These are phyloP conservation scores for Pteromalus puparum DNA, from an alignment of 1,140 invertebrate species.

Conservation along the genomic window DNA sequence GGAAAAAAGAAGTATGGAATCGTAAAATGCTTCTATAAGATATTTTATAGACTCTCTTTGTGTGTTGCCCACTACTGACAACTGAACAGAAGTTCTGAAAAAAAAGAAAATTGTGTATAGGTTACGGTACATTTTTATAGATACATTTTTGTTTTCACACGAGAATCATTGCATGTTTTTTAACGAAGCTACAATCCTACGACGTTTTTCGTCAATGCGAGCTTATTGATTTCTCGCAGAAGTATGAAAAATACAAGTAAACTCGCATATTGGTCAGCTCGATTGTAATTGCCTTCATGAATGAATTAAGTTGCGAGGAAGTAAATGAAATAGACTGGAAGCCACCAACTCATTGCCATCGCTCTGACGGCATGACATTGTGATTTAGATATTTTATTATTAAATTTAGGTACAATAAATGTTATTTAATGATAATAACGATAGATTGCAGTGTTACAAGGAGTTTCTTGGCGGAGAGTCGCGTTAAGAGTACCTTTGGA, in stretches of 20 bases:
- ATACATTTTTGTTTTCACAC: constrained; percentile 26
- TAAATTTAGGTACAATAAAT: constrained; percentile 69
- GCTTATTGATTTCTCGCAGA: constrained; percentile 46
- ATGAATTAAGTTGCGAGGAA: constrained; percentile 53
- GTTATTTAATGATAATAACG: constrained; percentile 69
- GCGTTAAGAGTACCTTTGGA: constrained; percentile 58
- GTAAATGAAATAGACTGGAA: constrained; percentile 61
- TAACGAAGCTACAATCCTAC: constrained; percentile 23
- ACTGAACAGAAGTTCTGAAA: constrained; percentile 49
- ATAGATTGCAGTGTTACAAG: constrained; percentile 64
- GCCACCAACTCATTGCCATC: constrained; percentile 57
- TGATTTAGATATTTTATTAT: constrained; percentile 71
- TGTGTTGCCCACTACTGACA: constrained; percentile 48
- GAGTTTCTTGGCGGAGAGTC: constrained; percentile 41
- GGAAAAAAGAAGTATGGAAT: constrained; percentile 42
- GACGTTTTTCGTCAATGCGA: constrained; percentile 53
- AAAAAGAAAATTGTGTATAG: constrained; percentile 23
- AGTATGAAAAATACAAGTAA: constrained; percentile 23
- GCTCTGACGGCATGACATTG: constrained; percentile 61
- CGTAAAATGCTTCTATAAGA: constrained; percentile 35
- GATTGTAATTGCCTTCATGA: constrained; percentile 48
- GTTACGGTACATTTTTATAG: constrained; percentile 42
- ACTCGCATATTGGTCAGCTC: constrained; percentile 8
- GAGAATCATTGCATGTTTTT: constrained; percentile 28
- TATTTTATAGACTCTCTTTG: constrained; percentile 31